phyloP scores from a whole-genome alignment of 2,797 vertebrate species.

The Sebastes paucispinis region DNA sequence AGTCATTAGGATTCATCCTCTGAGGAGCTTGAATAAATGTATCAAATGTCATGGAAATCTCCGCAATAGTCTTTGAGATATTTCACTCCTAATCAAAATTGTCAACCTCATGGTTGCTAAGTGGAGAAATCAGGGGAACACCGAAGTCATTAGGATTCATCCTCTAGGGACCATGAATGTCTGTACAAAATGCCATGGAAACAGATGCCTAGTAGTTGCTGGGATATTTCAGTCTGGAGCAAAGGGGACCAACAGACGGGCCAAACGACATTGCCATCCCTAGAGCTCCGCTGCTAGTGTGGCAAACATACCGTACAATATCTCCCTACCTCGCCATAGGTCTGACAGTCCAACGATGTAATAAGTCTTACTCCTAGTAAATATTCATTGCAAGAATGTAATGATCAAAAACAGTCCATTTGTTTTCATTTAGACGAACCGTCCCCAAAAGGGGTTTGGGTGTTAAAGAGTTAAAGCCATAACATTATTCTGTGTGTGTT shows the following conservation, averaged over 20 bases:
- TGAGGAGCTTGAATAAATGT: not conserved
- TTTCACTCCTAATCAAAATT: not conserved
- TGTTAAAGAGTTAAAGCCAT: not conserved
- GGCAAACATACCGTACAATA: no score
- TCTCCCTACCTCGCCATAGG: not conserved
- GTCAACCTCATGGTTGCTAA: not conserved
- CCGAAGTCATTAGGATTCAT: not conserved
- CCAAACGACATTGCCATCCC: not conserved
- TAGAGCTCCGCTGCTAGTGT: no score
- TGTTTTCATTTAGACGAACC: not conserved
- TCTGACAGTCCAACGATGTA: not conserved
- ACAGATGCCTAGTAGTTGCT: not conserved
- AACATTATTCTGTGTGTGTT: not conserved
- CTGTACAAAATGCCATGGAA: not conserved
- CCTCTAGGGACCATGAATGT: not conserved
- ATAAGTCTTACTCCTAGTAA: not conserved
- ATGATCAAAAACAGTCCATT: not conserved
- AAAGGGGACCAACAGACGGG: not conserved
- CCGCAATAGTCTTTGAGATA: not conserved
- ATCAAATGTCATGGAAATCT: not conserved
- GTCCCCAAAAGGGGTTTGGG: not conserved
- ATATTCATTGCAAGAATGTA: no score
- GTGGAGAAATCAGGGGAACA: not conserved
- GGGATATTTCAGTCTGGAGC: not conserved
- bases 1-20: not conserved